Conservation (phyloP, 2,888 invertebrate species). For the Eutolmus rufibarbis region DNA sequence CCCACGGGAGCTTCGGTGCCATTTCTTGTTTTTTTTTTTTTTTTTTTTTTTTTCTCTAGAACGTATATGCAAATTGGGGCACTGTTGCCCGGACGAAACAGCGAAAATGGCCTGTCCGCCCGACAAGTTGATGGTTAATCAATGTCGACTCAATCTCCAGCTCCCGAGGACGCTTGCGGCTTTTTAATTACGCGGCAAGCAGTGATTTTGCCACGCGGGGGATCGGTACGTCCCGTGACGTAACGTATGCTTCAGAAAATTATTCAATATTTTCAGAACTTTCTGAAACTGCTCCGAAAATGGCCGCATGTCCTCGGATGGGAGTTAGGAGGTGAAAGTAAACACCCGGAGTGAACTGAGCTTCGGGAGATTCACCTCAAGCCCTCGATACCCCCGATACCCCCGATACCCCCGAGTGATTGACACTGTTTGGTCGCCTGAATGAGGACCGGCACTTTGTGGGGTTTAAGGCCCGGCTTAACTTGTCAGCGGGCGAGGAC, state of each 20-base stretch:
- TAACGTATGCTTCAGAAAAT: neutral
- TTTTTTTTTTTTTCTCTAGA: neutral
- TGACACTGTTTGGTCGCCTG: neutral
- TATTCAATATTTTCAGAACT: neutral
- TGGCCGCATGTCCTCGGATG: neutral
- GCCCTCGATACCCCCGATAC: neutral
- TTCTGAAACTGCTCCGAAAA: neutral
- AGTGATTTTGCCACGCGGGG: neutral
- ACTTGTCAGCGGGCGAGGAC: neutral
- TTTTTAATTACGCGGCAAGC: neutral
- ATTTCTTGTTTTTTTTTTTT: too few relatives aligned
- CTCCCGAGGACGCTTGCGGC: neutral
- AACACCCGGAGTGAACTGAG: neutral
- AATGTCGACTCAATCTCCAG: neutral
- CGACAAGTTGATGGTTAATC: neutral
- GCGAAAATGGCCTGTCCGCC: neutral
- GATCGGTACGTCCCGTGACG: neutral
- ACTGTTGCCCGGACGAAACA: neutral
- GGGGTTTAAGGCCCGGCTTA: neutral
- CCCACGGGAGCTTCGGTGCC: neutral
- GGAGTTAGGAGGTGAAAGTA: neutral
- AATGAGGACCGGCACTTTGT: neutral
- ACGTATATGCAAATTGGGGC: slow-evolving; percentile 2
- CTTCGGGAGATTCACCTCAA: neutral
- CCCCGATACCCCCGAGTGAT: neutral